Evolutionary conservation across 2,113 vertebrate genomes (phyloP).

Genomic region (Acanthochromis polyacanthus): DNA sequence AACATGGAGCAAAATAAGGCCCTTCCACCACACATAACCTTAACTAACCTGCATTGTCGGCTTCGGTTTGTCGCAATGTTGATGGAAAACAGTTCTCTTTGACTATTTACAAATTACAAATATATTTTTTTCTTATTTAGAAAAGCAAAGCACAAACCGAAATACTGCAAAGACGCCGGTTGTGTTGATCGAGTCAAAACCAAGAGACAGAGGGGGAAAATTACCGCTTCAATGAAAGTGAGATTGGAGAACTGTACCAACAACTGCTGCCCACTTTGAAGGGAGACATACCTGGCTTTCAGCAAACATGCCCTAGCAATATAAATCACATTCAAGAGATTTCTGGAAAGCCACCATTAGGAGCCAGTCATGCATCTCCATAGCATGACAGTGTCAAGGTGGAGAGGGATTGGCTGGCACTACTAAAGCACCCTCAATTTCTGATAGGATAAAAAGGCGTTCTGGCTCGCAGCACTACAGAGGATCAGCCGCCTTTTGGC

Average conservation of each 20-base stretch:
- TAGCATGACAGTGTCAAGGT: slow-evolving; percentile 72
- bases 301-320: slow-evolving; percentile 72
- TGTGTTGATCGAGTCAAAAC: neutral
- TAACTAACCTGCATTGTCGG: neutral
- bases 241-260: slow-evolving; percentile 44
- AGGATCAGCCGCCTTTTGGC: slow-evolving; percentile 63
- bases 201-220: slow-evolving; percentile 26
- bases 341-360: slow-evolving; percentile 77
- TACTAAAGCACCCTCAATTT: slow-evolving; percentile 49
- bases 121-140: slow-evolving; percentile 15
- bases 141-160: slow-evolving; percentile 9
- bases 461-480: slow-evolving; percentile 65
- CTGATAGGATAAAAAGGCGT: slow-evolving; percentile 61
- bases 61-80: neutral
- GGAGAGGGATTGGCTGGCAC: slow-evolving; percentile 63
- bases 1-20: neutral
- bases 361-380: slow-evolving; percentile 75
- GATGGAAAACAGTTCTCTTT: slow-evolving; percentile 19
- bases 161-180: slow-evolving; percentile 5
- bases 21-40: neutral
- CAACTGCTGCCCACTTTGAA: slow-evolving; percentile 56
- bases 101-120: slow-evolving; percentile 8
- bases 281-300: slow-evolving; percentile 71
- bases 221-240: slow-evolving; percentile 34
- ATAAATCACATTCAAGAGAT: slow-evolving; percentile 71